Conservation (phyloP, 2,113 vertebrate species). For the Bambusicola thoracicus region DNA sequence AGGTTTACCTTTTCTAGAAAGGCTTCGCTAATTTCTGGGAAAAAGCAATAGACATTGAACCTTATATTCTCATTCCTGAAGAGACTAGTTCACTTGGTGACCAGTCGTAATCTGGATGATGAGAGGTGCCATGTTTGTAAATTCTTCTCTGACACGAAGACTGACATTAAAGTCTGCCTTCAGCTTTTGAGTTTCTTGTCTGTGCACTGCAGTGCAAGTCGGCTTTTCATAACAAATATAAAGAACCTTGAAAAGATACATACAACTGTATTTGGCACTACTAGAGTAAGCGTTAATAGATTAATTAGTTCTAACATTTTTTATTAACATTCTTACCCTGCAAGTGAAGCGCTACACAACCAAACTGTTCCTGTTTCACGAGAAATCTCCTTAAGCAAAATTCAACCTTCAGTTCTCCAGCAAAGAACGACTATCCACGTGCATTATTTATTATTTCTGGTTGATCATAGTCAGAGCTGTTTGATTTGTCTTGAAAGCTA, state of each 20-base stretch:
- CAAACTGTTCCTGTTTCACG: neutral
- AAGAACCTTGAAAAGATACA: neutral
- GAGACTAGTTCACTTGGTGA: neutral
- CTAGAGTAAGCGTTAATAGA: neutral
- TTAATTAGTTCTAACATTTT: neutral
- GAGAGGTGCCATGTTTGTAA: neutral
- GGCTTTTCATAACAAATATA: neutral
- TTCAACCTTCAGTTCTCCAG: neutral
- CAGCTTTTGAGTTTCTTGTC: neutral
- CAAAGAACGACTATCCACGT: neutral
- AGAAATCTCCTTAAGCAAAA: neutral
- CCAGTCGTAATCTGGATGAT: neutral
- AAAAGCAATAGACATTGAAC: neutral
- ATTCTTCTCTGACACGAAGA: neutral
- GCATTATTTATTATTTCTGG: slow-evolving; percentile 44
- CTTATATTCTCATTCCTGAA: neutral
- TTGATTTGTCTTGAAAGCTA: slow-evolving; percentile 33
- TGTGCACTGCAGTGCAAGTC: neutral
- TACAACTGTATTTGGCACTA: neutral
- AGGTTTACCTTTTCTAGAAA: neutral
- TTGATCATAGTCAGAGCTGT: neutral
- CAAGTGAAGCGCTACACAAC: neutral
- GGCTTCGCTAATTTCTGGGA: neutral
- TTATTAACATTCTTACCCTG: neutral
- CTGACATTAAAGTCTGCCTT: neutral